Base-by-base conservation (phyloP, 2,113 vertebrate genomes). In the Todiramphus saurophagus region DNA sequence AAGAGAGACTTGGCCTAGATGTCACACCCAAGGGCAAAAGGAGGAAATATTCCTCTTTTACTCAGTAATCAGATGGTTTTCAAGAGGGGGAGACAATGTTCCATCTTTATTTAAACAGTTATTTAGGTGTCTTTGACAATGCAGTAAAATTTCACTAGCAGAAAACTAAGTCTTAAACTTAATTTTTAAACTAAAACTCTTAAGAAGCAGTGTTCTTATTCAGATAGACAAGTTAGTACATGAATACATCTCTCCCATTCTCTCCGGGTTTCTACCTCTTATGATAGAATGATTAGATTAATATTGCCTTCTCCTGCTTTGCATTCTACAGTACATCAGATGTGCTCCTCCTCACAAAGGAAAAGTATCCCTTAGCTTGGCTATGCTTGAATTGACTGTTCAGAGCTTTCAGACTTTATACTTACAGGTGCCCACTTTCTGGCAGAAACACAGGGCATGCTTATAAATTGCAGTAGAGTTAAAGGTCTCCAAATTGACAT, bases 1-100 rank as follows among this genome's bases (percentile, higher is more conserved):
- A 95, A 70, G 41, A 81, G 72, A 87, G 37, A 63, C 16, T 83
- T 89, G 68, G 51, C 92, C 76, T 83, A 77, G 50, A 77, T 50
- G 83, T 51, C 43, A 39, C 28, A 46, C 80, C 55, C 73, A 76
- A 41, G 50, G 41, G 55, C 17, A 86, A 93, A 77, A 77, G 46
- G 23, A 93, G 56, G 55, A 94, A 93, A 90, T 50, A 5, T 53
- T 93, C 27, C 6, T 94, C 35, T 78, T 78, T 94, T 63, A 59
- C 50, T 89, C 56, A 67, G 46, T 69, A 89, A 59, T 74, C 78
- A 90, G 51, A 67, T 43, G 39, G 51, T 67, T 95, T 95, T 93
- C 43, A 89, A 90, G 83, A 70, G 58, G 5, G 27, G 25, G 12
- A 81, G 17, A 60, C 24, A 11, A 62, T 74, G 19, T 86, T 83